These are phyloP conservation scores for Paguma larvata DNA, from an alignment of 2,797 vertebrate species.

Conservation along the genomic window DNA sequence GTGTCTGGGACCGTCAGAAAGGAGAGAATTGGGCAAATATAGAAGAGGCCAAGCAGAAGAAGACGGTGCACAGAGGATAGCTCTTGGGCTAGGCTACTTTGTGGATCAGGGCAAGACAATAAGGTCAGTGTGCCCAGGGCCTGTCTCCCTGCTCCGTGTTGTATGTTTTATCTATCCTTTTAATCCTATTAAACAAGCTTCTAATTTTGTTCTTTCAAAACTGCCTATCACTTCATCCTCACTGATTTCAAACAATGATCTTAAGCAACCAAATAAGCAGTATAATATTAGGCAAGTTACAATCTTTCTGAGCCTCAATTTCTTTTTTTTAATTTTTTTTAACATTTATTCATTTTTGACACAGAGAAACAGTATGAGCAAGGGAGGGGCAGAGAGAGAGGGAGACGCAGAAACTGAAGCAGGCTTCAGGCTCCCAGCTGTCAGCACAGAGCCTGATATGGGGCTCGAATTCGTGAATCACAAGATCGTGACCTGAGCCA, in stretches of 20 bases:
- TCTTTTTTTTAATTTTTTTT: background rate
- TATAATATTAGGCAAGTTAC: background rate
- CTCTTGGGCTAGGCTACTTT: background rate
- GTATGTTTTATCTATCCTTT: background rate
- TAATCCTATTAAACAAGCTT: background rate
- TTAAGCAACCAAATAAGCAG: background rate
- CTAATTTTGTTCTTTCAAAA: slow-evolving; percentile 5
- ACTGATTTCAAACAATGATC: background rate
- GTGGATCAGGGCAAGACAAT: background rate
- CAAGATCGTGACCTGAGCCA: no score
- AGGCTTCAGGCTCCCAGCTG: no score
- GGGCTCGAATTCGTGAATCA: no score
- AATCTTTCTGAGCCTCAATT: background rate
- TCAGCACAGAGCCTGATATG: no score
- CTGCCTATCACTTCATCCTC: background rate
- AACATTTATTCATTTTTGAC: no score
- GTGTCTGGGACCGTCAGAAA: background rate
- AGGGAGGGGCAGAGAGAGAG: no score
- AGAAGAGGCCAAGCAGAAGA: background rate
- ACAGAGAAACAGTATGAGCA: no score
- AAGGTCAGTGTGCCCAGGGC: background rate
- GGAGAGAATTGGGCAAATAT: background rate
- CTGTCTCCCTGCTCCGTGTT: background rate
- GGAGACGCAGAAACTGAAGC: no score
- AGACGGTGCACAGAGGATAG: background rate